Conservation (phyloP, 1,140 invertebrate species). For the Vanessa atalanta region DNA sequence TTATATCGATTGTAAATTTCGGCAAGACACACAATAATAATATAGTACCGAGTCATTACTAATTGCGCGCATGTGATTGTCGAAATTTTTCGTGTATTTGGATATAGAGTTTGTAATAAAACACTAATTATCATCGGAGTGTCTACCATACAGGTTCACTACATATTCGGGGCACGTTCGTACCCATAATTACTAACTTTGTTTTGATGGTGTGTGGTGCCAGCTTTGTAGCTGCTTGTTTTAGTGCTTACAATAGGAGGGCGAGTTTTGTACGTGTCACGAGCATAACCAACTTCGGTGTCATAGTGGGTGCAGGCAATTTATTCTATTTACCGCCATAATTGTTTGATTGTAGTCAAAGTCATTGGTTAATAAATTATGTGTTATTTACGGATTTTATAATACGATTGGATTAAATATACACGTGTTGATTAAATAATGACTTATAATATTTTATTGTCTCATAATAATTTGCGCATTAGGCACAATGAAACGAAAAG, state of each 20-base stretch:
- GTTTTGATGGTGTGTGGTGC: not conserved
- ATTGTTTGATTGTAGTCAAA: not conserved
- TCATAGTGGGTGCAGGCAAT: not conserved
- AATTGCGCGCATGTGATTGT: too few species aligned
- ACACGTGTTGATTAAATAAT: too few species aligned
- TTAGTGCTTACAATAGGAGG: not conserved
- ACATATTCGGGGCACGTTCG: not conserved
- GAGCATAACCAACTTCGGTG: not conserved
- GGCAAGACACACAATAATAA: too few species aligned
- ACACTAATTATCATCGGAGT: not conserved
- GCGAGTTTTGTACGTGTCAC: not conserved
- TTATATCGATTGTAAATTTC: too few species aligned
- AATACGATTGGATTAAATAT: too few species aligned
- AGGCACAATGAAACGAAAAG: too few species aligned
- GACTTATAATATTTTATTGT: too few species aligned
- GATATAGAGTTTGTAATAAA: not conserved
- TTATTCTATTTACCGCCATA: not conserved
- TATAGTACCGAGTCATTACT: too few species aligned
- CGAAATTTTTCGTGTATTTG: not conserved
- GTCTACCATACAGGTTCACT: not conserved
- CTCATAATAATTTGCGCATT: too few species aligned
- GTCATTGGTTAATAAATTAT: too few species aligned
- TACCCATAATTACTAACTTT: not conserved
- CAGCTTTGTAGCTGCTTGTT: not conserved
- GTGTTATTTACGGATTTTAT: too few species aligned